Conservation (phyloP, 2,113 vertebrate species). For the Gyps fulvus region DNA sequence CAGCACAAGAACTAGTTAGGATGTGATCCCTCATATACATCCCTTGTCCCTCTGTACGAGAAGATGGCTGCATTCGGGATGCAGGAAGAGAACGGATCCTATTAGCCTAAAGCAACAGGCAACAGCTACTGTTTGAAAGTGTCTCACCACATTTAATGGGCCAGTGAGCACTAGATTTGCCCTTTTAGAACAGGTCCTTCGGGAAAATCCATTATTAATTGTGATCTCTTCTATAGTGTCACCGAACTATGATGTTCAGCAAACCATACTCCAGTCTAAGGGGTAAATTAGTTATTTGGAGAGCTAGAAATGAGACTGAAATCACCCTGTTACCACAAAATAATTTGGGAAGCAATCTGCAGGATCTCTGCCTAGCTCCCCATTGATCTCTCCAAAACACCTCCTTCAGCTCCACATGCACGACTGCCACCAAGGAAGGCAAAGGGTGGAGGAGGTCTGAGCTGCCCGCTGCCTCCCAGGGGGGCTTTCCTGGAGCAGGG, state of each 20-base stretch:
- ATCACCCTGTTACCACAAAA: background rate
- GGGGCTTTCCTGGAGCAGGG: background rate
- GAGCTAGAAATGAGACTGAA: background rate
- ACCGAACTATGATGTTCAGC: background rate
- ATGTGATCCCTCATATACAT: background rate
- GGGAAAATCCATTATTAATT: slow-evolving; percentile 40
- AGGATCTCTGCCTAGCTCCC: background rate
- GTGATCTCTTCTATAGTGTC: background rate
- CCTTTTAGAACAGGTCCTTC: slow-evolving; percentile 36
- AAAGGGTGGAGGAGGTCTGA: background rate
- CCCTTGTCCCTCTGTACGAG: background rate
- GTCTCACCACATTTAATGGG: slow-evolving; percentile 3
- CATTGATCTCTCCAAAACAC: background rate
- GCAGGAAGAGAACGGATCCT: background rate
- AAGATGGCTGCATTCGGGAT: background rate
- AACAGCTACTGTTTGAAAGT: background rate
- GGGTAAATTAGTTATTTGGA: background rate
- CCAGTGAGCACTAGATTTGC: background rate
- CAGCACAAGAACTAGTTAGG: background rate
- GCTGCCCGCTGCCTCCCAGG: background rate
- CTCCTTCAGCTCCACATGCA: background rate
- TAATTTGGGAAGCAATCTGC: background rate
- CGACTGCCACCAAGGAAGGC: background rate
- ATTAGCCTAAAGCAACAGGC: background rate
- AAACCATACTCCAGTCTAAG: background rate